Base-by-base conservation (phyloP, 2,888 invertebrate genomes). In the Acanthosepion lycidas region DNA sequence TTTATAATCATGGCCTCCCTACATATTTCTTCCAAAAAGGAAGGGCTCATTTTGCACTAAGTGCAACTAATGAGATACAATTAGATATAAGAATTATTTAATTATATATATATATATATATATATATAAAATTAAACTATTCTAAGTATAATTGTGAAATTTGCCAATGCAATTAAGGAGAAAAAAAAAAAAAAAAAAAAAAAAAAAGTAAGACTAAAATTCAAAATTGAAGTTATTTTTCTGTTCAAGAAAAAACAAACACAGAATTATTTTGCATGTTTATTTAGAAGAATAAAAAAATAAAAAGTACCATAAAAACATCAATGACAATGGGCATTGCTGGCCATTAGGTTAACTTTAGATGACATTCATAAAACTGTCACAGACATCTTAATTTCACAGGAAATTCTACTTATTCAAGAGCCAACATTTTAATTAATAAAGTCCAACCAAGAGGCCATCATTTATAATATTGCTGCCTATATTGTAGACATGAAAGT, bases 241-340 rank as follows among this genome's bases (percentile, higher is more conserved):
- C 9, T 15, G 2, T 6, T n/a, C 15, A 78, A n/a, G n/a, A 2
- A n/a, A 78, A 15, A n/a, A 78, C 78, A 78, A 78, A 78, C n/a
- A 78, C 78, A 78, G 33, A 33, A n/a, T n/a, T 78, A n/a, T 78
- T 78, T 78, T 78, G 78, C 78, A 78, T 78, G 12, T 78, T 78
- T 78, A 78, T 78, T 78, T 78, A 78, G 78, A 78, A 78, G 78
- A 78, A 78, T 78, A 78, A 78, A 78, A 59, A 78, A 78, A 78
- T 78, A 78, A 78, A 23, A 78, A 78, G 78, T 78, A 78, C 78
- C 78, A 78, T 15, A 78, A 78, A 78, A n/a, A 78, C n/a, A 59
- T 59, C 59, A 59, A 78, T 78, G 78, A 78, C 28, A 78, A 78
- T 78, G 78, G 78, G n/a, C n/a, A 78, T 78, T 78, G n/a, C n/a